These are phyloP conservation scores for Whitmania pigra DNA, from an alignment of 1,140 invertebrate genomes.

Conservation along the genomic window DNA sequence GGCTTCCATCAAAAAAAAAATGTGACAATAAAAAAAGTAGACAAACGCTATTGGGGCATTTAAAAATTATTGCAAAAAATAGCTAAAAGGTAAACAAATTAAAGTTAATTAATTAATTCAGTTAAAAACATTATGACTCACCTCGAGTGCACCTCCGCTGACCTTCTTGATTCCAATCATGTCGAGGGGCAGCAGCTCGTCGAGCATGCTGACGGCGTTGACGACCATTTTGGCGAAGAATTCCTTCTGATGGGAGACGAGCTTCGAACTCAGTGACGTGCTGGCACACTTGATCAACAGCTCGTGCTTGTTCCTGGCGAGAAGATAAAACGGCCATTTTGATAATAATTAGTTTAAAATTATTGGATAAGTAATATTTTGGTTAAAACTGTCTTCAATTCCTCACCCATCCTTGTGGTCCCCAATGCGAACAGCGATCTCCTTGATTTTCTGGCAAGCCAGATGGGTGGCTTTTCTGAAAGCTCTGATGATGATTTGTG, in stretches of 20 bases:
- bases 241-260: constrained; percentile 84
- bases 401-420: constrained; percentile 41
- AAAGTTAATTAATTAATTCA: no score
- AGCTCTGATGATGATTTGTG: constrained; percentile 75
- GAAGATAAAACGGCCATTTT: background rate
- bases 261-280: constrained; percentile 89
- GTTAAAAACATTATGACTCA: no score
- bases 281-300: constrained; percentile 85
- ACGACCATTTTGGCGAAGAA: constrained; percentile 96
- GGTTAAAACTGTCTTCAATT: background rate
- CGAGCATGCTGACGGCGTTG: constrained; percentile 82
- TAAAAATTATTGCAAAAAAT: no score
- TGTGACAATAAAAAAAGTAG: background rate
- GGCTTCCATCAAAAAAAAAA: background rate
- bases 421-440: constrained; percentile 63
- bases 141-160: constrained; percentile 77
- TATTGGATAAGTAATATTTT: background rate
- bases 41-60: background rate
- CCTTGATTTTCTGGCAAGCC: constrained; percentile 58
- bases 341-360: background rate
- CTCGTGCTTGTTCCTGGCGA: constrained; percentile 51
- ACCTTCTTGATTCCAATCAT: constrained; percentile 99
- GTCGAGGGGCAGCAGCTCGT: constrained; percentile 83
- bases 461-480: constrained; percentile 56
- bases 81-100: no score